A percentile compares a stretch with the other conserved stretches of the same genome.
Evolutionary conservation across 2,113 vertebrate genomes (phyloP).

Genomic region (Etia nguti): DNA sequence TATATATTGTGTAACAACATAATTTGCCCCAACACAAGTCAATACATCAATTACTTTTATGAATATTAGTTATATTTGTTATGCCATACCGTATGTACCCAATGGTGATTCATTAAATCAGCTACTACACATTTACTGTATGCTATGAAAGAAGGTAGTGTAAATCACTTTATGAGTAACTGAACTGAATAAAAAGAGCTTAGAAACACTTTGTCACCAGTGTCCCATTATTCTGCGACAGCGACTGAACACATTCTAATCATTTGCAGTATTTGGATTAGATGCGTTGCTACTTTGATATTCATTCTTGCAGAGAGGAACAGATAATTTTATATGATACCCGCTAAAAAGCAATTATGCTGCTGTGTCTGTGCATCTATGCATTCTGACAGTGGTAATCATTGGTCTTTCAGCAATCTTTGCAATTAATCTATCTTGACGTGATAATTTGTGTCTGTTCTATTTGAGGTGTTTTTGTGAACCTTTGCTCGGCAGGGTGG

Average conservation of each 20-base stretch:
- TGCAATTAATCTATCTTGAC: conserved; percentile 72
- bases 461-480: conserved; percentile 62
- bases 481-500: conserved; percentile 61
- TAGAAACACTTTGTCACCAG: background rate
- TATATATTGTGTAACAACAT: background rate
- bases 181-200: background rate
- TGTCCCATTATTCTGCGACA: conserved; percentile 19
- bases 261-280: conserved; percentile 27
- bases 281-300: conserved; percentile 30
- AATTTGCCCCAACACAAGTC: background rate
- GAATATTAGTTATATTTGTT: background rate
- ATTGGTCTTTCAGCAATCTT: conserved; percentile 52
- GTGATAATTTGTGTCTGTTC: conserved; percentile 63
- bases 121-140: background rate
- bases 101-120: background rate
- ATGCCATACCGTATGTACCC: background rate
- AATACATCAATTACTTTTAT: background rate
- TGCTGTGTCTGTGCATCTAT: conserved; percentile 4
- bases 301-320: conserved; percentile 28
- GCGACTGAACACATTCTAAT: conserved; percentile 2
- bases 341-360: conserved; percentile 27
- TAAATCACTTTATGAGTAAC: background rate
- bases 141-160: background rate
- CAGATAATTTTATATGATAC: conserved; percentile 54
- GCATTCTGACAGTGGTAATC: conserved; percentile 58